These are phyloP conservation scores for Odontothrips loti DNA, from an alignment of 2,888 invertebrate genomes.

Conservation along the genomic window DNA sequence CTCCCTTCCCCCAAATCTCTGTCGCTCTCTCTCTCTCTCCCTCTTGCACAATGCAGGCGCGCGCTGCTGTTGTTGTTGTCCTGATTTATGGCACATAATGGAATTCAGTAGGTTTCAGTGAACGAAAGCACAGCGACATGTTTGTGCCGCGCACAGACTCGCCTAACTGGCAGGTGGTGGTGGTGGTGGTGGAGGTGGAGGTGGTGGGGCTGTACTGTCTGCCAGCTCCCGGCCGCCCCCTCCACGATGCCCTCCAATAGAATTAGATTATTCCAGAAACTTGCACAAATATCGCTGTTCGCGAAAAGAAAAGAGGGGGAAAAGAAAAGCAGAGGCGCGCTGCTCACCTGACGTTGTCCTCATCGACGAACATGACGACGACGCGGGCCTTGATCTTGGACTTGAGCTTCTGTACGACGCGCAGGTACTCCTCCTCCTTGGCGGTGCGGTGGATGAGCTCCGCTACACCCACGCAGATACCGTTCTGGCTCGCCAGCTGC, in stretches of 20 bases:
- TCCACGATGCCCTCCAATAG: no score
- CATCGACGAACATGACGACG: slow-evolving; percentile 76
- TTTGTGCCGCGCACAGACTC: no score
- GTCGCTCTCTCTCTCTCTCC: neutral
- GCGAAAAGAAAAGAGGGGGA: neutral
- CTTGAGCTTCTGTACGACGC: slow-evolving; percentile 53
- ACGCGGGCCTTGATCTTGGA: slow-evolving; percentile 56
- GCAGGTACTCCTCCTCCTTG: slow-evolving; percentile 54
- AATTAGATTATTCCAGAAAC: no score
- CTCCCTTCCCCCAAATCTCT: neutral
- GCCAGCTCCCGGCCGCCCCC: no score
- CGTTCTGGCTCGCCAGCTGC: slow-evolving; percentile 60
- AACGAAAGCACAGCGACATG: neutral
- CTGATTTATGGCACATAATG: neutral
- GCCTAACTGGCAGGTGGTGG: no score
- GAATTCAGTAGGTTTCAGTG: neutral
- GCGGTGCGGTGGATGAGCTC: slow-evolving; percentile 60
- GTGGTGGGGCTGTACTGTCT: no score
- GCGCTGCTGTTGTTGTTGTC: neutral
- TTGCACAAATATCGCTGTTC: no score
- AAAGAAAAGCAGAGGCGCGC: no score
- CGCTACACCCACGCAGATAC: slow-evolving; percentile 68
- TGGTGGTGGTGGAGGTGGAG: no score
- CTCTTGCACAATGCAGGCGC: no score
- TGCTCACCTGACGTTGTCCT: slow-evolving; percentile 63